Evolutionary conservation across 2,888 invertebrate genomes (phyloP), one percentile per base, ranked within the genome.

Genomic region (Parnassius orleans): DNA sequence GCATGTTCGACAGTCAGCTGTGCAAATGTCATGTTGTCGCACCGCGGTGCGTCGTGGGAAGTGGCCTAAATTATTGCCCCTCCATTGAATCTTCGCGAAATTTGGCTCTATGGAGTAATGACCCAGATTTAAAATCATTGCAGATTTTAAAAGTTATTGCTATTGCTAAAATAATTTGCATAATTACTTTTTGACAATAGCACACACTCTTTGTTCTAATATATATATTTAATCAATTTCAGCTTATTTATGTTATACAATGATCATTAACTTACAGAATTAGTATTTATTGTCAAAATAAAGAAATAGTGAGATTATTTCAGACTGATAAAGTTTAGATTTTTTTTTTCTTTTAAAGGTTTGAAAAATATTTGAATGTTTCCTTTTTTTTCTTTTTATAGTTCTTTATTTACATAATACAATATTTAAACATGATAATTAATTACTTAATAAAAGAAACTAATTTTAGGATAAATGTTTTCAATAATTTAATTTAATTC

Each of bases 1-100:
- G 72, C 71, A 75, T 75, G 81, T 80, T 81, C 81, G 84, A 75
- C 86, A 90, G 90, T 91, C 90, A 90, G 90, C 90, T 91, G 90
- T 90, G 89, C 84, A 76, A 83, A 81, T 86, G 86, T 82, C 86
- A 86, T 83, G 83, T 80, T 77, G 80, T 81, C 78, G 80, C 79
- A 73, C 75, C 71, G 72, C 72, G 66, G 68, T 70, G 78, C 73
- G 78, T 75, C 80, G 85, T 88, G 85, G 86, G 90, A 89, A 88
- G 80, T 86, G 85, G 71, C 86, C 87, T 85, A 81, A 84, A 86
- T 87, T 79, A 76, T 69, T 79, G 75, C 78, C 80, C 76, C 80
- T 81, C 73, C 72, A 80, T 81, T 81, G 68, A 77, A 75, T 76
- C 72, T 74, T 72, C 66, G 72, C 71, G 68, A 78, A 74, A 72